A percentile compares a stretch with the other conserved stretches of the same genome.
phyloP scores from a whole-genome alignment of 2,113 vertebrate genomes.

The Tiliqua scincoides region DNA sequence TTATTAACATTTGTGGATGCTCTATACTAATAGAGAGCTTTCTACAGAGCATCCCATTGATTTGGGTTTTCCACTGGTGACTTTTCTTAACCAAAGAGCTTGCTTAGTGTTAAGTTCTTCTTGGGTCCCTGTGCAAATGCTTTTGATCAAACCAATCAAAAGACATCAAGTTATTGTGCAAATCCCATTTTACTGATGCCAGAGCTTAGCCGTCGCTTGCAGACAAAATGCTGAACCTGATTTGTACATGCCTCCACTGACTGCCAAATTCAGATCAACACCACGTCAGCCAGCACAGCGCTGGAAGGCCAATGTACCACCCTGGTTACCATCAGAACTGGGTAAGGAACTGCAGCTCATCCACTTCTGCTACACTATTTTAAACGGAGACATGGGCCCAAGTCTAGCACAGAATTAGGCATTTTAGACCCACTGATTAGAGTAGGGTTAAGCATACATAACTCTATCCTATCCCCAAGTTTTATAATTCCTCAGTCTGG shows the following conservation, averaged over 20 bases:
- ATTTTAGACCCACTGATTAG: neutral
- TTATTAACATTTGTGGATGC: neutral
- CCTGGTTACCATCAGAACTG: neutral
- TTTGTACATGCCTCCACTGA: neutral
- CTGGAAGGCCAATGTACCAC: neutral
- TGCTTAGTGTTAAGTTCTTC: neutral
- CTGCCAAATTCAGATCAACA: neutral
- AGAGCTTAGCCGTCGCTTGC: constrained; percentile 1
- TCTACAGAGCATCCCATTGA: neutral
- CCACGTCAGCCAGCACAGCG: neutral
- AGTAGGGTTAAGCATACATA: neutral
- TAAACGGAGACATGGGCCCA: too few relatives aligned
- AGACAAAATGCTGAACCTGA: neutral
- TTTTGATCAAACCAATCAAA: constrained; percentile 6
- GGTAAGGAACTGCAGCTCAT: neutral
- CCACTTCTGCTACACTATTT: neutral
- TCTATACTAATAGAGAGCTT: neutral
- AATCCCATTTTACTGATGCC: constrained; percentile 17
- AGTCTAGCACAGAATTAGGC: neutral
- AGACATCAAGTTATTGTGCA: neutral
- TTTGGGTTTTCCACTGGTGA: too few relatives aligned
- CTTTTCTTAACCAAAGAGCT: neutral
- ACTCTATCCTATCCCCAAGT: too few relatives aligned
- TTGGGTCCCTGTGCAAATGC: neutral
- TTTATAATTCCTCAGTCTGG: too few relatives aligned